phyloP scores from a whole-genome alignment of 2,888 invertebrate species.

The Tipula confusa region DNA sequence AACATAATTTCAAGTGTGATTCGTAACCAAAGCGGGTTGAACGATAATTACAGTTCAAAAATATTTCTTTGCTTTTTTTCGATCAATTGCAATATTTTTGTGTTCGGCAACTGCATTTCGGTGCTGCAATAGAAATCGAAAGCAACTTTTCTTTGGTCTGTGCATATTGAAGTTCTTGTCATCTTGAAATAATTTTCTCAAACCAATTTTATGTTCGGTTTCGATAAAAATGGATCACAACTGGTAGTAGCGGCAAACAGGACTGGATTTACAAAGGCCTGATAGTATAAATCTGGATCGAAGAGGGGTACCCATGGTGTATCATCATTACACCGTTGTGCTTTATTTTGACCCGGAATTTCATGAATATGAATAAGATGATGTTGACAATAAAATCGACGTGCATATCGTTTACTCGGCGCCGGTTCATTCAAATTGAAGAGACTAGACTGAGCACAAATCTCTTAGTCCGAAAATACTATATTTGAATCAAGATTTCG shows the following conservation, averaged over 20 bases:
- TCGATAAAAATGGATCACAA: conserved; percentile 64
- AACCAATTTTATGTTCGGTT: conserved; percentile 60
- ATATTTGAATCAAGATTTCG: not conserved
- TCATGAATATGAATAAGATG: not conserved
- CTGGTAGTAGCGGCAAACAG: conserved; percentile 55
- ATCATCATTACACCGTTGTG: not conserved
- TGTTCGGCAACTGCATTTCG: conserved; percentile 59
- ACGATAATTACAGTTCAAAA: conserved; percentile 71
- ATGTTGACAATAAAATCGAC: not conserved
- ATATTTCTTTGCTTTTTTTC: conserved; percentile 70
- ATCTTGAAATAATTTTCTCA: conserved; percentile 70
- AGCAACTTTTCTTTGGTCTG: conserved; percentile 68
- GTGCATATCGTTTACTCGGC: not conserved
- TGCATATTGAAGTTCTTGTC: conserved; percentile 63
- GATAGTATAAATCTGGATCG: not conserved
- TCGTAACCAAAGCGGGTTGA: conserved; percentile 86
- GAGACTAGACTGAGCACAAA: conserved; percentile 49
- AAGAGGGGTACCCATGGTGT: not conserved
- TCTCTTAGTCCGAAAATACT: conserved; percentile 46
- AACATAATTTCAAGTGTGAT: conserved; percentile 84
- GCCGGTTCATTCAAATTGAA: conserved; percentile 45
- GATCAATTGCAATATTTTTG: conserved; percentile 65
- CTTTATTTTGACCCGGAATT: not conserved
- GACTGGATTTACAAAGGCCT: conserved; percentile 50
- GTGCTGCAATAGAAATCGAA: conserved; percentile 59